Conservation (phyloP, 2,113 vertebrate genomes). For the Eolophus roseicapilla region DNA sequence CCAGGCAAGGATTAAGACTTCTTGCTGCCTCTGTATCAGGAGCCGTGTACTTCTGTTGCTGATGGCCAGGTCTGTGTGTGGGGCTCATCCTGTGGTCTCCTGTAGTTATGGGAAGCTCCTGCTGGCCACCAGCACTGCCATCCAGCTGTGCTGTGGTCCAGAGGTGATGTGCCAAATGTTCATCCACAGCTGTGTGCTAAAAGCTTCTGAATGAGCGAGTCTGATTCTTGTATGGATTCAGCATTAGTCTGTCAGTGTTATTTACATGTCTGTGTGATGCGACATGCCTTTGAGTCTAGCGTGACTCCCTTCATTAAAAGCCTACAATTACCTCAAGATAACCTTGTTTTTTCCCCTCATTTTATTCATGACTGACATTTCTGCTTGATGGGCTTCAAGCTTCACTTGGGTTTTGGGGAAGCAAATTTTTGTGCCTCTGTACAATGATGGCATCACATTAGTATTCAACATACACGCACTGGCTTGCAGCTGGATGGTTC, state of each 20-base stretch:
- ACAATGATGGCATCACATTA: not conserved
- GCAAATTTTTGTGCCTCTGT: not conserved
- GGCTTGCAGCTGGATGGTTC: not conserved
- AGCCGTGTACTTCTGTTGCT: fast-evolving
- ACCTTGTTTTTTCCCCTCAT: not conserved
- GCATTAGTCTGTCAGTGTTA: not conserved
- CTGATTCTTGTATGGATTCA: not conserved
- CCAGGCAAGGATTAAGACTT: not conserved
- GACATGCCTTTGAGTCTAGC: not conserved
- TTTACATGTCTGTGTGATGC: not conserved
- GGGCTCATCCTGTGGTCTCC: not conserved
- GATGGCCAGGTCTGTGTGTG: not conserved
- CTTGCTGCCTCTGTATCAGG: not conserved
- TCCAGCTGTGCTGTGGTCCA: not conserved
- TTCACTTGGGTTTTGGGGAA: not conserved
- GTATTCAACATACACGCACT: fast-evolving
- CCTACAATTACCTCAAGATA: not conserved
- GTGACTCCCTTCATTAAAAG: not conserved
- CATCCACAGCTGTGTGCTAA: not conserved
- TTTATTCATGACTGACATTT: not conserved
- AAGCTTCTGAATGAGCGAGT: not conserved
- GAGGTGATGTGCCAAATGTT: not conserved
- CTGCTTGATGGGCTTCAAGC: not conserved
- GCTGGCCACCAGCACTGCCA: fast-evolving
- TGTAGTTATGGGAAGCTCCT: no score